A percentile compares a stretch with the other conserved stretches of the same genome.
Evolutionary conservation across 2,113 vertebrate genomes (phyloP).

Genomic region (Phyllostomus hastatus): DNA sequence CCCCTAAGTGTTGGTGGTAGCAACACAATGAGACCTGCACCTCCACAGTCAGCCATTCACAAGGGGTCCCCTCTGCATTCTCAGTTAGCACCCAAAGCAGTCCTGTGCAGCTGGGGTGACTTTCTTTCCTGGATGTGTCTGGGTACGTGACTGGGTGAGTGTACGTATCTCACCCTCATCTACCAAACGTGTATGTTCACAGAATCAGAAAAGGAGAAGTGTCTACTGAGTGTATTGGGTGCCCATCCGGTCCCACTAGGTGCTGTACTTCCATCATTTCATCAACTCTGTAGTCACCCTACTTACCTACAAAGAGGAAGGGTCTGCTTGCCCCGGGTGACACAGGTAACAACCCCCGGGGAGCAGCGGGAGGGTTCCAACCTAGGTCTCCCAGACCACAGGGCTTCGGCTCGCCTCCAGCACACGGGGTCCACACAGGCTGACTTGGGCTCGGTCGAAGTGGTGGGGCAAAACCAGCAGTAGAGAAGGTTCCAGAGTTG

Average conservation of each 20-base stretch:
- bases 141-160: accelerated
- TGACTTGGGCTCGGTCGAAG: neutral
- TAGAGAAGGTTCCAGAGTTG: neutral
- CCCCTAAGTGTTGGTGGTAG: neutral
- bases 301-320: neutral
- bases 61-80: accelerated
- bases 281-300: neutral
- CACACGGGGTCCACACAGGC: neutral
- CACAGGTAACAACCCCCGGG: neutral
- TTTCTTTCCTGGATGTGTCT: neutral
- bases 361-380: too few species aligned
- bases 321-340: too few species aligned
- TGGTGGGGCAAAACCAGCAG: neutral
- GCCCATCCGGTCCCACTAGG: neutral
- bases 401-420: neutral
- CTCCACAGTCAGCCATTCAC: neutral
- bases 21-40: neutral
- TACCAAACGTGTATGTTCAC: accelerated
- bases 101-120: neutral
- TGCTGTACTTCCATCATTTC: neutral
- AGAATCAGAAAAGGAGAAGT: neutral
- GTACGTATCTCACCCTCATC: neutral
- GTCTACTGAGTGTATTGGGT: neutral
- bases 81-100: neutral
- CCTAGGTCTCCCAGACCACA: neutral